A percentile compares a stretch with the other conserved stretches of the same genome.
phyloP scores from a whole-genome alignment of 53 echinoderm and acorn worm species.

The Apostichopus leukothele region DNA sequence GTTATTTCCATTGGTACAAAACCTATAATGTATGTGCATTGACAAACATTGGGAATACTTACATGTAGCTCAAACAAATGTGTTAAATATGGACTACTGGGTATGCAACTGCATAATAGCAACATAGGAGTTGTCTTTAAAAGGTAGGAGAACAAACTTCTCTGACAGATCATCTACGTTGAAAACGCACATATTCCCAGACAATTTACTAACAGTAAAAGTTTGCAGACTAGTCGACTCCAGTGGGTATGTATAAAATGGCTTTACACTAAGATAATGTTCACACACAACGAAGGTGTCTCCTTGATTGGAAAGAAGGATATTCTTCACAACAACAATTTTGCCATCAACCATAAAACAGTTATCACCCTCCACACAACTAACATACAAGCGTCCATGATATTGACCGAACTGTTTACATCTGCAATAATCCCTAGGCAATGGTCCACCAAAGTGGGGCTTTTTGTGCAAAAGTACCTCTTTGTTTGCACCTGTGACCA shows the following conservation, averaged over 20 bases:
- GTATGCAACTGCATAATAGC: neutral
- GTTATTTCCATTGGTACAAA: neutral
- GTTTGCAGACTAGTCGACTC: neutral
- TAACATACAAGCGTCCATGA: neutral
- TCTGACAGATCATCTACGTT: neutral
- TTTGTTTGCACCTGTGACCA: too few species aligned
- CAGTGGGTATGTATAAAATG: neutral
- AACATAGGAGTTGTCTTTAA: neutral
- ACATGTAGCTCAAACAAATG: too few species aligned
- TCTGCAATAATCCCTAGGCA: neutral
- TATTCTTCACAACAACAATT: neutral
- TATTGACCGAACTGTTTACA: neutral
- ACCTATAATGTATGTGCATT: too few species aligned
- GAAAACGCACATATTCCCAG: neutral
- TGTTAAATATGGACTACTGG: neutral
- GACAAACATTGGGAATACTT: too few species aligned
- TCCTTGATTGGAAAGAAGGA: neutral
- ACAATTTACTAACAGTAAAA: neutral
- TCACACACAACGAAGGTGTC: neutral
- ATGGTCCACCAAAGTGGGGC: neutral
- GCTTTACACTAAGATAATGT: neutral
- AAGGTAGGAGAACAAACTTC: neutral
- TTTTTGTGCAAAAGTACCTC: neutral
- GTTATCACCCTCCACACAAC: neutral
- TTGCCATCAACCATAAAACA: neutral